Base-by-base conservation (phyloP, 2,113 vertebrate genomes). In the Crotalus tigris region DNA sequence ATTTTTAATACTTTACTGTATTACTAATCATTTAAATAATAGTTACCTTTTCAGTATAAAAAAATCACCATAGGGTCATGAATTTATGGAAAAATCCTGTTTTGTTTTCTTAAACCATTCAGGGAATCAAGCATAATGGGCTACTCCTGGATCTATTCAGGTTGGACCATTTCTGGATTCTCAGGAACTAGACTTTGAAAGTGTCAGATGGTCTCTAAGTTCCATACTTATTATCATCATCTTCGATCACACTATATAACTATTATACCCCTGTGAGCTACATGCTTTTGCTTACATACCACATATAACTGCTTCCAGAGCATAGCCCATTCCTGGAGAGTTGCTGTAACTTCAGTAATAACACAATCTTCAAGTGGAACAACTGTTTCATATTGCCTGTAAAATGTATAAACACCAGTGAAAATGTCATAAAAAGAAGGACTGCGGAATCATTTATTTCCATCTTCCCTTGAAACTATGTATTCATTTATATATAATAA, bases 241-340 rank as follows among this genome's bases (percentile, higher is more conserved):
- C n/a, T 75, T 39, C 15, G n/a, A 0, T 69, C n/a, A 75, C n/a
- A 81, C n/a, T 81, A 39, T 39, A 81, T 81, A 81, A 39, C 33
- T 81, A 81, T 81, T 39, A 81, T 81, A 81, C 17, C 1, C 5
- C 15, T 75, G n/a, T 19, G 69, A 75, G 2, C 33, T 39, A 9
- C 33, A 81, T 81, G 81, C 90, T 92, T 92, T 12, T 59, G 11
- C 26, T 33, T 86, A 96, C 99, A 98, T 97, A 99, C 99, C 98
- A 99, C 99, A 94, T 99, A 99, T 19, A 99, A 98, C 97, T 99
- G 99, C 93, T 99, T 99, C 99, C 99, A 99, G 33, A 99, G 98
- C 12, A 98, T 97, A 3, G 98, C 98, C 99, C 99, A 99, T 97
- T 99, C 99, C 96, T 99, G 99, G 51, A 99, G 98, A 0, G 99